Evolutionary conservation across 2,113 vertebrate species (phyloP).

Genomic region (Castor canadensis): DNA sequence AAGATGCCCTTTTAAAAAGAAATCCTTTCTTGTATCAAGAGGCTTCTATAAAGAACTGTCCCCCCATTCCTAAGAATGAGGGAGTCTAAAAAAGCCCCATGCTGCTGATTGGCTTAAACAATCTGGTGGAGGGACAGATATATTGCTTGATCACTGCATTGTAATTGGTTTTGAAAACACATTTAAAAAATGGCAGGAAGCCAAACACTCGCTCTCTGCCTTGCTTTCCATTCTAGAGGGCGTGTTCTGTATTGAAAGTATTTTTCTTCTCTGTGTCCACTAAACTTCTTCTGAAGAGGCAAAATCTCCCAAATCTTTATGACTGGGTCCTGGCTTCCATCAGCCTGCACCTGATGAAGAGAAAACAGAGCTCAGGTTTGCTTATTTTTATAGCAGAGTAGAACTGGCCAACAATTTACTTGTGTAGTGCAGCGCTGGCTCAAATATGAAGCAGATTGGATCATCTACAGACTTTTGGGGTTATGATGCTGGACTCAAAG

Average conservation of each 20-base stretch:
- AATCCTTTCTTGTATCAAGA: constrained; percentile 52
- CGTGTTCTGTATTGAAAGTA: not conserved
- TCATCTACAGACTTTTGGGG: not conserved
- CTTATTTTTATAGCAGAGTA: not conserved
- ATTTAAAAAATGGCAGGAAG: not conserved
- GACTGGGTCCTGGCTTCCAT: not conserved
- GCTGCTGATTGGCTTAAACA: not conserved
- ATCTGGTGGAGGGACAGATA: not conserved
- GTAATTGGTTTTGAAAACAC: constrained; percentile 37
- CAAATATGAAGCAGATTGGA: not conserved
- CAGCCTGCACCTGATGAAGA: not conserved
- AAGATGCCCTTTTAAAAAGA: constrained; percentile 65
- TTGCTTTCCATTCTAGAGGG: not conserved
- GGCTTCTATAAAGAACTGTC: not conserved
- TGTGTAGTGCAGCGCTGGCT: not conserved
- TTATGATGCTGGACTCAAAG: not conserved
- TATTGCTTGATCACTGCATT: not conserved
- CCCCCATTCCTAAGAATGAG: not conserved
- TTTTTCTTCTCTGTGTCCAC: not conserved
- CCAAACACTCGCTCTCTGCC: not conserved
- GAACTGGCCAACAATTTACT: not conserved
- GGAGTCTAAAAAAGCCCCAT: not conserved
- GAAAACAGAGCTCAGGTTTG: not conserved
- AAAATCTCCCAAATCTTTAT: not conserved
- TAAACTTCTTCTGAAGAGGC: constrained; percentile 5